Evolutionary conservation across 2,888 invertebrate genomes (phyloP).

Genomic region (Phrixothrix hirtus): DNA sequence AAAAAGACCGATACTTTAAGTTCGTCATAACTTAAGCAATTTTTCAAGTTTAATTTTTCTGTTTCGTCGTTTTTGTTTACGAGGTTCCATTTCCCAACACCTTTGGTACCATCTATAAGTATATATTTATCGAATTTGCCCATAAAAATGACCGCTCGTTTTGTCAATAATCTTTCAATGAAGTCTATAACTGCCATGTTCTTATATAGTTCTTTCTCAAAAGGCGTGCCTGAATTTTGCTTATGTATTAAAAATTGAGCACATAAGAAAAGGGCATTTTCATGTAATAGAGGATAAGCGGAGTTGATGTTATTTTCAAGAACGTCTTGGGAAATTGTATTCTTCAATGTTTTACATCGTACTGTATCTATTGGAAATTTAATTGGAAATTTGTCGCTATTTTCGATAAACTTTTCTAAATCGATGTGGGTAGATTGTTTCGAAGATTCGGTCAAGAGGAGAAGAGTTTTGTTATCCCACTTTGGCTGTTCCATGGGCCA

Average conservation of each 20-base stretch:
- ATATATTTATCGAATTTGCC: slow-evolving; percentile 39
- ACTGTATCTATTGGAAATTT: slow-evolving; percentile 52
- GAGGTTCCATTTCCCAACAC: slow-evolving; percentile 59
- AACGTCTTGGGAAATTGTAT: slow-evolving; percentile 27
- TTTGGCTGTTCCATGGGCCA: slow-evolving; percentile 13
- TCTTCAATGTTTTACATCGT: slow-evolving; percentile 43
- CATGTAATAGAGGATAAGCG: slow-evolving; percentile 71
- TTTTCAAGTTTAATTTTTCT: slow-evolving; percentile 56
- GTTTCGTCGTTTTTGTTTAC: slow-evolving; percentile 59
- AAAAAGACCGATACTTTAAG: slow-evolving; percentile 63
- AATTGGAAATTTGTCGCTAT: slow-evolving; percentile 52
- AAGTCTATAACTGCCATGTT: slow-evolving; percentile 57
- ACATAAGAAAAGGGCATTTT: slow-evolving; percentile 65
- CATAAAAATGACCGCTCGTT: slow-evolving; percentile 59
- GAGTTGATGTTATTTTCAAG: slow-evolving; percentile 59
- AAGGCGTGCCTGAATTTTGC: slow-evolving; percentile 43
- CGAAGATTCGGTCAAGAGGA: slow-evolving; percentile 6
- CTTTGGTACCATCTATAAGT: slow-evolving; percentile 52
- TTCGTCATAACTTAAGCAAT: slow-evolving; percentile 64
- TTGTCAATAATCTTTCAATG: slow-evolving; percentile 59
- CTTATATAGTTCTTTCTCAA: slow-evolving; percentile 50
- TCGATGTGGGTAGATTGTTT: slow-evolving; percentile 1
- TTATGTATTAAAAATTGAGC: slow-evolving; percentile 69
- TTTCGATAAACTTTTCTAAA: slow-evolving; percentile 45
- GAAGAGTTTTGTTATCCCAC: slow-evolving; percentile 14